Evolutionary conservation across 2,113 vertebrate species (phyloP).

Genomic region (Ochotona princeps): DNA sequence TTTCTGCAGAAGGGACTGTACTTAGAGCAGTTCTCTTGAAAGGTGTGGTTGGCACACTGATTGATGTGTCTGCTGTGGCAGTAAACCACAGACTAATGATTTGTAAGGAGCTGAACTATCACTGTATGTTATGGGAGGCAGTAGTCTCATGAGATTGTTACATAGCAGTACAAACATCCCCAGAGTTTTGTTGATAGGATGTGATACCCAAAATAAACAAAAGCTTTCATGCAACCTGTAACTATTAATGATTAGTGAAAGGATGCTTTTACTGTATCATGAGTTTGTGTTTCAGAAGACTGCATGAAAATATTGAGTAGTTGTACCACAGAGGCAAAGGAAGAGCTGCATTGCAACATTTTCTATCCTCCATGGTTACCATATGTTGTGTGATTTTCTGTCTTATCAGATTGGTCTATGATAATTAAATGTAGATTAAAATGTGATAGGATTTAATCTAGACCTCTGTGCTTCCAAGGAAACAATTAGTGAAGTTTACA

Average conservation of each 20-base stretch:
- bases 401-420: slow-evolving; percentile 58
- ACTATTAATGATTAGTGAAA: neutral
- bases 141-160: neutral
- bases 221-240: neutral
- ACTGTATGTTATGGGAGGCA: neutral
- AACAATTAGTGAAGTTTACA: slow-evolving; percentile 44
- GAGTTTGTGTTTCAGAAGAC: slow-evolving; percentile 42
- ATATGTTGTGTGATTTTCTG: slow-evolving; percentile 44
- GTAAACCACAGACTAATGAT: neutral
- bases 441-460: slow-evolving; percentile 68
- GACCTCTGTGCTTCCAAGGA: slow-evolving; percentile 41
- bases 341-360: neutral
- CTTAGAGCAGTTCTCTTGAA: neutral
- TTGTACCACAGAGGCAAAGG: neutral
- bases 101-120: slow-evolving; percentile 25
- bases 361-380: slow-evolving; percentile 21
- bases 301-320: neutral
- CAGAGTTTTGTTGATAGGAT: slow-evolving; percentile 53
- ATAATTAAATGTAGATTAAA: slow-evolving; percentile 75
- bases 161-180: neutral
- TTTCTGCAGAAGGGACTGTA: neutral
- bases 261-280: neutral
- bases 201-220: slow-evolving; percentile 55
- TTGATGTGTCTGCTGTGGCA: neutral
- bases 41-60: neutral